Evolutionary conservation across 2,797 vertebrate species (phyloP).

Genomic region (Novumbra hubbsi): DNA sequence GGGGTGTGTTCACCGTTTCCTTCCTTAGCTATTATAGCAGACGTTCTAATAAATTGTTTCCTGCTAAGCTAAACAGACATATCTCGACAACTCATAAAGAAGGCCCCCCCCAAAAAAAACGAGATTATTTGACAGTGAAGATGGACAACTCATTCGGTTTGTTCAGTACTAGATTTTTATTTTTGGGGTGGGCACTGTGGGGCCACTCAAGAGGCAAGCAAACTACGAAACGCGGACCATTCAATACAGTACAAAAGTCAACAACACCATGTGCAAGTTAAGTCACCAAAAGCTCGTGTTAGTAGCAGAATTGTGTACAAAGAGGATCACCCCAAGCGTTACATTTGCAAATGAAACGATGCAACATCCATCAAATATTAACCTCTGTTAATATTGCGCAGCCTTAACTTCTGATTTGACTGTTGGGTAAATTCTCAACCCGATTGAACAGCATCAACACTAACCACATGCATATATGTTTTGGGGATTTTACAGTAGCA

Average conservation of each 20-base stretch:
- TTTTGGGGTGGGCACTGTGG: no score
- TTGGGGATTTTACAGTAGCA: not conserved
- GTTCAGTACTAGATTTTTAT: not conserved
- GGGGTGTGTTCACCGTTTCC: conserved; percentile 37
- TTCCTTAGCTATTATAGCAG: not conserved
- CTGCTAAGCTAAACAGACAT: not conserved
- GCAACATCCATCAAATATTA: not conserved
- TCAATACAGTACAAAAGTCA: not conserved
- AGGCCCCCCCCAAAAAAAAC: not conserved
- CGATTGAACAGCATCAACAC: not conserved
- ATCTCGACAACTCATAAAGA: not conserved
- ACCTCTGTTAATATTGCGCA: not conserved
- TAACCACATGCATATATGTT: not conserved
- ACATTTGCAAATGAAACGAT: not conserved
- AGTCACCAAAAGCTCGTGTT: not conserved
- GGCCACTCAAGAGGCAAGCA: not conserved
- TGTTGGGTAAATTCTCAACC: not conserved
- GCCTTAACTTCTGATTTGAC: not conserved
- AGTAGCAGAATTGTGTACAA: not conserved
- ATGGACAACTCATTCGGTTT: not conserved
- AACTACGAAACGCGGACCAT: not conserved
- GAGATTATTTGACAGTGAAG: not conserved
- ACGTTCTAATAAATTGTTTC: no score
- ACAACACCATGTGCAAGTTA: not conserved
- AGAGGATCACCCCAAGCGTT: not conserved